These are phyloP conservation scores for Mythimna vitellina DNA, from an alignment of 2,888 invertebrate genomes.

Conservation along the genomic window DNA sequence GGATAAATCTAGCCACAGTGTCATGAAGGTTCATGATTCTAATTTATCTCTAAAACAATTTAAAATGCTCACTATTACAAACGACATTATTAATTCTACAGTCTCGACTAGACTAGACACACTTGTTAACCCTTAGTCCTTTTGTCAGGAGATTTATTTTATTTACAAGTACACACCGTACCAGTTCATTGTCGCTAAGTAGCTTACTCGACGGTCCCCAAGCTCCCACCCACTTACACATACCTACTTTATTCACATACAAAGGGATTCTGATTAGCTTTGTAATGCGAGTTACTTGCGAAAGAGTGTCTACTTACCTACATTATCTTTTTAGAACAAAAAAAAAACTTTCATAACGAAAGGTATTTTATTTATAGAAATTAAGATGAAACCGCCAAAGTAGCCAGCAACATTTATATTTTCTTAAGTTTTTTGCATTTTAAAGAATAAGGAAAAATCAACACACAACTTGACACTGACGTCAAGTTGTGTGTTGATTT, in stretches of 20 bases:
- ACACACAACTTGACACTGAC: no score
- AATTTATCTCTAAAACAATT: background rate
- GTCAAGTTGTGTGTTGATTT: no score
- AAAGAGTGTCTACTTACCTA: background rate
- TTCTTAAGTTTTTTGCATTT: no score
- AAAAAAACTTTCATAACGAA: background rate
- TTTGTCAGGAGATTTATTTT: slow-evolving; percentile 45
- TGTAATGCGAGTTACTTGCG: slow-evolving; percentile 12
- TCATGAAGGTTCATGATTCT: background rate
- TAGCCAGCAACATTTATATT: no score
- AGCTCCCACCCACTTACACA: slow-evolving; percentile 22
- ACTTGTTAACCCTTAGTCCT: slow-evolving; percentile 11
- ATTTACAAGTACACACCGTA: slow-evolving; percentile 41
- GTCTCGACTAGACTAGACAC: slow-evolving; percentile 13
- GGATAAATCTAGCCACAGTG: background rate
- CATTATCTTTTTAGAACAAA: background rate
- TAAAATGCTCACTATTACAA: background rate
- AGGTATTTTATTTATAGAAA: background rate
- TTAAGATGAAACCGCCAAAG: no score
- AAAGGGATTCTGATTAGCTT: slow-evolving; percentile 40
- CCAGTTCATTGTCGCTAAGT: slow-evolving; percentile 39
- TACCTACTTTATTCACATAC: slow-evolving; percentile 26
- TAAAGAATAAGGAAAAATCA: no score
- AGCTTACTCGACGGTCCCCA: slow-evolving; percentile 40
- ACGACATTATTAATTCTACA: background rate